phyloP scores from a whole-genome alignment of 2,888 invertebrate species.

The Ommatoiulus sabulosus region DNA sequence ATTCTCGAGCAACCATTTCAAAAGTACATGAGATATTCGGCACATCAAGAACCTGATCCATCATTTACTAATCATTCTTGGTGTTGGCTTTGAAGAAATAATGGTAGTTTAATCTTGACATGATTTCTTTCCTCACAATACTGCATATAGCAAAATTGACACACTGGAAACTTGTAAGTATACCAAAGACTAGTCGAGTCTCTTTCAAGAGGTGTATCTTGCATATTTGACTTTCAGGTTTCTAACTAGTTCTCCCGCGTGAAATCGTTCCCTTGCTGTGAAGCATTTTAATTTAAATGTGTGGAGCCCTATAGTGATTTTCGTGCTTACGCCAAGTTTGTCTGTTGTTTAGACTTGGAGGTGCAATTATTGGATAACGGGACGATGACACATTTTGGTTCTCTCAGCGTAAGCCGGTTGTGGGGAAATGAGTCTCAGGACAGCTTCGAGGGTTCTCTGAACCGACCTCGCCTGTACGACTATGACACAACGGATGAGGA shows the following conservation, averaged over 20 bases:
- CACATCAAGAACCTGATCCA: not conserved
- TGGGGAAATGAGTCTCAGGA: constrained; percentile 49
- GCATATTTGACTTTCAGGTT: too few relatives aligned
- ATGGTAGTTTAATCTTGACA: not conserved
- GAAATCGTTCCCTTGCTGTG: not conserved
- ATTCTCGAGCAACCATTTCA: not conserved
- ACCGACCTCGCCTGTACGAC: constrained; percentile 18
- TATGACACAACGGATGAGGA: constrained; percentile 48
- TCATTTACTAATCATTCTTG: not conserved
- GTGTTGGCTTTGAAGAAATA: not conserved
- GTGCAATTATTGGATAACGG: constrained; percentile 49
- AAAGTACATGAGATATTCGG: not conserved
- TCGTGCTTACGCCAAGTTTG: not conserved
- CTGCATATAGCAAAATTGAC: not conserved
- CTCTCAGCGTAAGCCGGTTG: not conserved
- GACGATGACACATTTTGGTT: constrained; percentile 37
- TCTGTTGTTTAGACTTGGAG: constrained; percentile 32
- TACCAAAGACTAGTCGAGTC: not conserved
- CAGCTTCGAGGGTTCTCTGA: not conserved
- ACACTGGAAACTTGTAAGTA: not conserved
- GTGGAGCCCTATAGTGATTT: not conserved
- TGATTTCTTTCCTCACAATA: not conserved
- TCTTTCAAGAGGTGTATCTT: not conserved
- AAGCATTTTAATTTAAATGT: not conserved
- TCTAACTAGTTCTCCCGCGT: too few relatives aligned